Evolutionary conservation across 2,888 invertebrate species (phyloP), one percentile per base, ranked within the genome.

Genomic region (Chrysolina oricalcia): DNA sequence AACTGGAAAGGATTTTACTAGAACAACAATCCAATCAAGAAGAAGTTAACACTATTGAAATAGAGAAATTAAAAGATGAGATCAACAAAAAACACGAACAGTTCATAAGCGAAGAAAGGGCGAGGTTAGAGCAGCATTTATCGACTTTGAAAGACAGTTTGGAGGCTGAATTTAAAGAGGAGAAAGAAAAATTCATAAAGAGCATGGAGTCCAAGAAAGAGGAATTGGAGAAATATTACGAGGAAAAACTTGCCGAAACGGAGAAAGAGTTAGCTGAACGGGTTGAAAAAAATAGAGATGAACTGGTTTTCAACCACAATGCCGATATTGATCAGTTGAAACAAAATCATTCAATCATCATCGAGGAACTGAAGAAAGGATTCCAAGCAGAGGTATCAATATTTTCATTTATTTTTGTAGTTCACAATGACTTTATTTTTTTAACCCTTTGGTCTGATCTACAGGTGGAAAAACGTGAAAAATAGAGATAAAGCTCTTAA

Each of bases 361-460:
- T 93, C 17, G 92, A 93, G 4, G 91, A 91, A 21, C 83, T 94
- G 73, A 91, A 92, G 77, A 91, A 91, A 73, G 93, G 93, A 82
- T 93, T 93, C 83, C 90, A 91, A 84, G 91, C 91, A 70, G 93
- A 93, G 89, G 93, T 93, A 85, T 76, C 2, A 13, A 8, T 35
- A 35, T 35, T 6, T 35, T 6, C 35, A 35, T 35, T 6, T 35
- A 35, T 35, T 35, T 35, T 35, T 35, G 35, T 35, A 35, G 35
- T 35, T 35, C 35, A 35, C 35, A 35, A 6, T 35, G 4, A 8
- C 35, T 35, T 4, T 35, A 6, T 35, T n/a, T n/a, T n/a, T n/a
- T n/a, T n/a, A n/a, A n/a, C n/a, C n/a, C n/a, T n/a, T n/a, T n/a
- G n/a, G n/a, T n/a, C n/a, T n/a, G n/a, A n/a, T n/a, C n/a, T n/a